Evolutionary conservation across 2,113 vertebrate genomes (phyloP), one percentile per base, ranked within the genome.

Genomic region (Rhinolophus sinicus): DNA sequence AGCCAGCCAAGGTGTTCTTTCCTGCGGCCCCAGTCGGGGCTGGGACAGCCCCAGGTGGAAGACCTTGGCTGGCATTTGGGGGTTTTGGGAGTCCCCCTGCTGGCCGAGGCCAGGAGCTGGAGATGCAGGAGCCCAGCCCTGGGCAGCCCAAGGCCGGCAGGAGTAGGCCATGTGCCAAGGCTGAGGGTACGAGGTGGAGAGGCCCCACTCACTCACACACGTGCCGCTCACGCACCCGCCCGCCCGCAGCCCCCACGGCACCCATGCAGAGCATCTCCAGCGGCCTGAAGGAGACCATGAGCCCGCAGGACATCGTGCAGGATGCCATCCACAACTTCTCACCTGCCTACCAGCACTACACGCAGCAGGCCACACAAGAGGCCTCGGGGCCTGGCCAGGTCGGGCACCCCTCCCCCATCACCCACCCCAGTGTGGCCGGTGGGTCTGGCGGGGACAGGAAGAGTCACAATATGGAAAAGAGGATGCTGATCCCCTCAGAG

Each of bases 321-420:
- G 99, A 99, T 0, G 99, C 99, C 56, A 99, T 99, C 98, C 99
- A 99, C 90, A 99, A 99, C 98, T 99, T 99, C 98, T 99, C 99
- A 0, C 99, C 99, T 0, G 99, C 99, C 78, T 99, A 99, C 98
- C 99, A 99, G 98, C 99, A 99, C 98, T 99, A 99, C 98, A 99
- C 99, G 0, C 99, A 99, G 97, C 99, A 99, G 98, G 99, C 99
- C 6, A 99, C 99, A 26, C 60, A 99, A 47, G 99, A 99, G 91
- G 97, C 13, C 54, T 97, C 97, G 3, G 92, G 7, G 0, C 98
- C 98, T 0, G 97, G 98, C 73, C 78, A 98, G 24, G 99, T 99
- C 0, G 99, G 98, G n/a, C 99, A 98, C 0, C 5, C 54, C 21
- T 95, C 97, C 3, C 82, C 90, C 93, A 60, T 89, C 94, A 14